Evolutionary conservation across 2,797 vertebrate genomes (phyloP), one percentile per base, ranked within the genome.

Genomic region (Rhodeus uyekii): DNA sequence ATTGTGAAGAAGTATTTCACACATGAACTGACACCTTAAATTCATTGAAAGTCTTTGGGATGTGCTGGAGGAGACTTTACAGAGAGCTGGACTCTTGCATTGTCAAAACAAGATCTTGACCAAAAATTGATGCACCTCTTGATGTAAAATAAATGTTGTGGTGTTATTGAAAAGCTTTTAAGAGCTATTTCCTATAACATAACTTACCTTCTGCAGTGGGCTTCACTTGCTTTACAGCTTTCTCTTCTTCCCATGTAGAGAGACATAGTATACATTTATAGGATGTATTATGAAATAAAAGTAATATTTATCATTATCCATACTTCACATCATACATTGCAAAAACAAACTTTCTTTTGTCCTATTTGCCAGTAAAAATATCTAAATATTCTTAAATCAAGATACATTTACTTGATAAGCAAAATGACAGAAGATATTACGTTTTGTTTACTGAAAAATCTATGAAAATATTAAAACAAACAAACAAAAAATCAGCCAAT

Each of bases 241-340:
- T 90, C 27, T 86, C 83, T 72, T 87, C 84, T 88, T 85, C 38
- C 63, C 60, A 83, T 69, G 74, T 38, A 34, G n/a, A 69, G 3
- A 86, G 3, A 77, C 48, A 65, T 36, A 64, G 63, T 48, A 44
- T 1, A 61, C 10, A 50, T 12, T 38, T 55, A 53, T 36, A 34
- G 5, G 12, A 44, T 46, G 13, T 4, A 46, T 18, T 68, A 79
- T 44, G 13, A 46, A 50, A 27, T 50, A 27, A 29, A 9, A 32
- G 5, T 67, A 7, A 13, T 39, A 44, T 44, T 61, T 5, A 44
- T 32, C 5, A 19, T 29, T 44, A 61, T 14, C 24, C 1, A 4
- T 53, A 24, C 6, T 1, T 76, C 22, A 34, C 14, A n/a, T 61
- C 16, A 3, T 58, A 27, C 13, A 60, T 13, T 29, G 55, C 50